These are phyloP conservation scores for Fulica atra DNA, from an alignment of 2,113 vertebrate genomes.

Conservation along the genomic window DNA sequence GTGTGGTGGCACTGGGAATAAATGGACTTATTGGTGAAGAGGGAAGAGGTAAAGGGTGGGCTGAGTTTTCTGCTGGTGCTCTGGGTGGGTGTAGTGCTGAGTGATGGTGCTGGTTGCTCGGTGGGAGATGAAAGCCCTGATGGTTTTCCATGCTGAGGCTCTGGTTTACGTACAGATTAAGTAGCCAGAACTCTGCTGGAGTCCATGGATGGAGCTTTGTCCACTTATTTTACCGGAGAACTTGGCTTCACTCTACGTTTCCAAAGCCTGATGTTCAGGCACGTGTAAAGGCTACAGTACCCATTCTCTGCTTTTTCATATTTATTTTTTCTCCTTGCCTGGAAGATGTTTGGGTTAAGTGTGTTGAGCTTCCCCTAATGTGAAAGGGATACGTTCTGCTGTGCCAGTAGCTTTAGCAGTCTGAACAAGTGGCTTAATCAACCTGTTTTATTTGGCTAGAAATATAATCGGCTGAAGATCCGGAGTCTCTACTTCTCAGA, in stretches of 20 bases:
- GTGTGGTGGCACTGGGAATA: neutral
- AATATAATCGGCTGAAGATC: neutral
- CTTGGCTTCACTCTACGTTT: neutral
- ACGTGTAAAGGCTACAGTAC: neutral
- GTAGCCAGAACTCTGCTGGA: neutral
- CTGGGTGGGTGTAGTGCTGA: fast-evolving
- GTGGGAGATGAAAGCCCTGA: neutral
- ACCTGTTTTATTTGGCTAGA: conserved; percentile 3
- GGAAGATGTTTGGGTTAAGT: neutral
- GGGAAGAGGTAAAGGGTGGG: neutral
- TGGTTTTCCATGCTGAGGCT: neutral
- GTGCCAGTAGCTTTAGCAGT: neutral
- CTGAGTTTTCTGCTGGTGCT: neutral
- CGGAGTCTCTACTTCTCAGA: neutral
- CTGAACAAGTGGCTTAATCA: conserved; percentile 1
- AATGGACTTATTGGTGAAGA: neutral
- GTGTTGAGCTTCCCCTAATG: neutral
- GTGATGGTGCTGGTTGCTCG: neutral
- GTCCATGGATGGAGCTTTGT: neutral
- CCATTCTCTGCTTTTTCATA: neutral
- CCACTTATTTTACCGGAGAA: neutral
- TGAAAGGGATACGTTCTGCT: neutral
- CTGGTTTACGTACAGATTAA: neutral
- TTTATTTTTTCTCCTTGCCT: neutral
- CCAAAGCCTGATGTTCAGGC: neutral